A percentile compares a stretch with the other conserved stretches of the same genome.
Evolutionary conservation across 1,140 invertebrate species (phyloP).

Genomic region (Oedothorax gibbosus): DNA sequence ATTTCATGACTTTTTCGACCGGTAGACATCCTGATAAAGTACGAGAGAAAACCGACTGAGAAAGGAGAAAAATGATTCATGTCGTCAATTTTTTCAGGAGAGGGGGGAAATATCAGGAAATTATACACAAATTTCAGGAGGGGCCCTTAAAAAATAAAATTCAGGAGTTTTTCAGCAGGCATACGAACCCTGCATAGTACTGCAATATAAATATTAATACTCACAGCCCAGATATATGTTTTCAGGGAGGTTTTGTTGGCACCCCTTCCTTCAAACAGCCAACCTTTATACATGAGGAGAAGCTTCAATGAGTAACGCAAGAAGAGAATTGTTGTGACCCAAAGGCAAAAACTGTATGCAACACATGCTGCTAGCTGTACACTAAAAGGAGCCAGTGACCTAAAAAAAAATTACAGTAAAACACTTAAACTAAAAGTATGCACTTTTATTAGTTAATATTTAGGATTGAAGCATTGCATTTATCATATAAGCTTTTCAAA

Average conservation of each 20-base stretch:
- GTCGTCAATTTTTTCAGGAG: background rate
- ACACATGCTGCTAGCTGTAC: conserved; percentile 48
- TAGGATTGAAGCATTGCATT: no score
- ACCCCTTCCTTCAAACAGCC: conserved; percentile 92
- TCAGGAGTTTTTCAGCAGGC: no score
- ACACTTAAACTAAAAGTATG: no score
- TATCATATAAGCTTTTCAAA: no score
- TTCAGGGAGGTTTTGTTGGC: conserved; percentile 75
- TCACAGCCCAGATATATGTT: conserved; percentile 59
- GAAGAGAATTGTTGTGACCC: conserved; percentile 83
- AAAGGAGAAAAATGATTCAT: background rate
- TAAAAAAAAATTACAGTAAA: conserved; percentile 28
- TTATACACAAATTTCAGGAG: no score
- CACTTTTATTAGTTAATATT: no score
- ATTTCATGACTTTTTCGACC: no score
- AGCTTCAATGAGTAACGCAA: conserved; percentile 88
- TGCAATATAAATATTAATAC: conserved; percentile 15
- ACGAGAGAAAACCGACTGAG: background rate
- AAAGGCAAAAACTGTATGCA: conserved; percentile 79
- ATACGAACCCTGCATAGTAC: background rate
- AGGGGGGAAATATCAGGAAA: background rate
- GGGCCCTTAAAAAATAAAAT: background rate
- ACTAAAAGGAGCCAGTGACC: conserved; percentile 43
- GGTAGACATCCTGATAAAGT: no score
- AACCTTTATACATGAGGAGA: conserved; percentile 94